Evolutionary conservation across 2,888 invertebrate species (phyloP).

Genomic region (Allolobophora icterica): DNA sequence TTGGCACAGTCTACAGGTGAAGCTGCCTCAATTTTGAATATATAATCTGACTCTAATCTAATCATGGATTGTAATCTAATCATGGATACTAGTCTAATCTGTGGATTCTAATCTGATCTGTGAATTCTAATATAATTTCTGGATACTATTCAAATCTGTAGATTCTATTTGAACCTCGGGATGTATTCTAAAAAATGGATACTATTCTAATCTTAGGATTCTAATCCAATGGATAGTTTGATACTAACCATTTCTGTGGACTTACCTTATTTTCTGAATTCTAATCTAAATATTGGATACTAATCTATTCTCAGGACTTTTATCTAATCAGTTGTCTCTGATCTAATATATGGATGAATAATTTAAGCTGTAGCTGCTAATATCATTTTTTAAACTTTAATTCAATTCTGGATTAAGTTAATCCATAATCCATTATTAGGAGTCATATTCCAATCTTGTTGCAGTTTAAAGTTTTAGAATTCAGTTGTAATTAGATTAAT

Average conservation of each 20-base stretch:
- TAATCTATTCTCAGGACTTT: neutral
- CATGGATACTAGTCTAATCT: neutral
- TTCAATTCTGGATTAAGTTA: neutral
- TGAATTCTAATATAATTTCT: too few relatives aligned
- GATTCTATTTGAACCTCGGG: too few relatives aligned
- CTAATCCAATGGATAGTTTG: neutral
- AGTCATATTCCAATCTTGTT: neutral
- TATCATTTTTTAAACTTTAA: neutral
- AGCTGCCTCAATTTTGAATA: neutral
- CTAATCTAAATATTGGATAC: too few relatives aligned
- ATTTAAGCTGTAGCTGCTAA: neutral
- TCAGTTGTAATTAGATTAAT: too few relatives aligned
- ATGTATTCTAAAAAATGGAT: too few relatives aligned
- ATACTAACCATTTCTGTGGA: neutral
- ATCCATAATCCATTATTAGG: neutral
- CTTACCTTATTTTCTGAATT: neutral
- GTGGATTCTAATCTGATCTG: neutral
- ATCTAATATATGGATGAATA: neutral
- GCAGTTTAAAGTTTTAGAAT: too few relatives aligned
- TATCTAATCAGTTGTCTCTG: neutral
- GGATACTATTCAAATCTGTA: too few relatives aligned
- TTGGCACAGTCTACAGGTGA: constrained; percentile 83
- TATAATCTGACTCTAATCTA: neutral
- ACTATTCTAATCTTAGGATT: neutral
- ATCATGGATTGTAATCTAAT: neutral